Evolutionary conservation across 2,113 vertebrate genomes (phyloP), one percentile per base, ranked within the genome.

Genomic region (Mormoops blainvillei): DNA sequence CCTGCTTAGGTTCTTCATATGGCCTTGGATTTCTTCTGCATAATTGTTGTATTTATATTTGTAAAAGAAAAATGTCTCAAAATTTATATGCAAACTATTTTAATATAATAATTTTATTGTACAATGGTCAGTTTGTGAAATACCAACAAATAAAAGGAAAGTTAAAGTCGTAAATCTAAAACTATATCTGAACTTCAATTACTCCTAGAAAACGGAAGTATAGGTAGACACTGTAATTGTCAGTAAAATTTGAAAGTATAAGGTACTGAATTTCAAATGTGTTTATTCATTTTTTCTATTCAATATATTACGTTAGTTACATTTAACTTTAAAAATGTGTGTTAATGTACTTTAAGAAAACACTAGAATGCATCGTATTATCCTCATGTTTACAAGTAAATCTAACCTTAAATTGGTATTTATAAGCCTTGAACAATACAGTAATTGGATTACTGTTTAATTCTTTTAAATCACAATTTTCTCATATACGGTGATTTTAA

Each of bases 161-260:
- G 95, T 87, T 89, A 71, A 97, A 97, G 13, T 38, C 94, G 63
- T 92, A 15, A 45, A 95, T 68, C 43, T 95, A 93, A 98, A 87
- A 67, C 4, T 12, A 70, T 74, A 61, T 89, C n/a, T 93, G 82
- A 97, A 88, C 45, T 96, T 96, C 65, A 98, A 33, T 97, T 97
- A 96, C 28, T 38, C 97, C 6, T 87, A 38, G 68, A 96, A 97
- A 92, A 83, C 2, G 95, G 43, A 89, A 86, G 52, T 19, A 95
- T 33, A 70, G 28, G 15, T 95, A 92, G 63, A 95, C 91, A 96
- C 41, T 96, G 14, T 61, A 97, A 92, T 65, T 89, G 54, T 68
- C 68, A 94, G 31, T 83, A 58, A 63, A 63, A 89, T 95, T 88
- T 96, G 76, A 89, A 97, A 89, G 71, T 91, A 96, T 91, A 58